Base-by-base conservation (phyloP, 2,797 vertebrate genomes). In the Macrochelys suwanniensis region DNA sequence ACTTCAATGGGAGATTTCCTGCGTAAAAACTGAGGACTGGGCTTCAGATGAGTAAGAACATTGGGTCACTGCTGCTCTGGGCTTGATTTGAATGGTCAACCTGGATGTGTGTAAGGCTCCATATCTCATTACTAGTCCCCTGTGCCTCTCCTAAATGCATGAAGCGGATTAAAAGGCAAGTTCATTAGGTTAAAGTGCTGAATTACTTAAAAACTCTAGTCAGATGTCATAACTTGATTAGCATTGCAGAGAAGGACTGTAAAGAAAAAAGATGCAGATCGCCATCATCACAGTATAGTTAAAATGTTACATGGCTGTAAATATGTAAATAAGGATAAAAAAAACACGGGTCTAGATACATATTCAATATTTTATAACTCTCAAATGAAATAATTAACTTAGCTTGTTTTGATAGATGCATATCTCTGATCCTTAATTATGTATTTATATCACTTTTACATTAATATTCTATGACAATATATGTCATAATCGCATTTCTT, bases 311-410 rank as follows among this genome's bases (percentile, higher is more conserved):
- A 74, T 7, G 7, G 59, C 53, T 93, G 92, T 96, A 96, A 97
- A 96, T 96, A 96, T 95, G 94, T 95, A 97, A 97, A 97, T 95
- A 96, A 94, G 90, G 79, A 90, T 68, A 96, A 90, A 71, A 90
- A 71, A 97, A 96, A 96, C 93, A 94, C 82, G 93, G 21, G 42
- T 76, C 79, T 96, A 80, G 90, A 94, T 96, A 95, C 84, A 86
- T 90, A 92, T 80, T 95, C 91, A 95, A 89, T 97, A 94, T 97
- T 97, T 96, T 90, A 96, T 96, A 97, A 93, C 78, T 97, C 95
- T 96, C 96, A 96, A 88, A 96, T 90, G 96, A 95, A 97, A 92
- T 95, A 93, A 97, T 97, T 97, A 96, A 53, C 92, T 89, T 96
- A 97, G 92, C 23, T 95, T 96, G 97, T 93, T 95, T 94, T 96